Evolutionary conservation across 2,113 vertebrate species (phyloP).

Genomic region (Sminthopsis crassicaudata): DNA sequence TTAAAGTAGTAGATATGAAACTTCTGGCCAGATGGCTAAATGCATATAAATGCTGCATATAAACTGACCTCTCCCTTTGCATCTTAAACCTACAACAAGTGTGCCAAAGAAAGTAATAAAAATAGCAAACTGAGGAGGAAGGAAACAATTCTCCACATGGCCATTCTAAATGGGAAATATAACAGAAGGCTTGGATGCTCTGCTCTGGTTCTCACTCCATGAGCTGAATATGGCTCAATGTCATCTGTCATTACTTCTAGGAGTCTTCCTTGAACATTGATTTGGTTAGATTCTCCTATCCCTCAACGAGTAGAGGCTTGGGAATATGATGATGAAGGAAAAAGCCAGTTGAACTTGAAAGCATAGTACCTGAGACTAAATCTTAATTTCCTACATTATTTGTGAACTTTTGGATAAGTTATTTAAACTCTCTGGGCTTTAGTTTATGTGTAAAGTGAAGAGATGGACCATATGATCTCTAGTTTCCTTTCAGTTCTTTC

Average conservation of each 20-base stretch:
- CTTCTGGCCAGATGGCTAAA: background rate
- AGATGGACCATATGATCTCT: background rate
- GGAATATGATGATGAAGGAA: too few relatives aligned
- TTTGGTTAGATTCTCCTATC: background rate
- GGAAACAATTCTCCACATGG: background rate
- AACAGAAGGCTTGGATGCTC: background rate
- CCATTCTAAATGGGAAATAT: background rate
- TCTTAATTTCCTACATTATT: background rate
- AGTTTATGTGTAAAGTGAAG: background rate
- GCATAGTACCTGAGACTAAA: background rate
- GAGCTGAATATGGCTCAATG: background rate
- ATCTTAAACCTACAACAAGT: background rate
- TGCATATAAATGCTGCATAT: background rate
- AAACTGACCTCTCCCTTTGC: background rate
- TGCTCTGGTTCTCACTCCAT: background rate
- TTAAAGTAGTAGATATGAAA: background rate
- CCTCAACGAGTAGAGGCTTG: background rate
- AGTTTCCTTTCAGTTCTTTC: background rate
- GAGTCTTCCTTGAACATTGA: background rate
- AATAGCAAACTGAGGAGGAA: background rate
- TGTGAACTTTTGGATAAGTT: background rate
- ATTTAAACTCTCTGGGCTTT: background rate
- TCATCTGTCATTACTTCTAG: background rate
- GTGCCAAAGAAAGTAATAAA: background rate
- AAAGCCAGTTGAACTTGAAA: background rate